Conservation (phyloP, 2,797 vertebrate species). For the Spatula clypeata region DNA sequence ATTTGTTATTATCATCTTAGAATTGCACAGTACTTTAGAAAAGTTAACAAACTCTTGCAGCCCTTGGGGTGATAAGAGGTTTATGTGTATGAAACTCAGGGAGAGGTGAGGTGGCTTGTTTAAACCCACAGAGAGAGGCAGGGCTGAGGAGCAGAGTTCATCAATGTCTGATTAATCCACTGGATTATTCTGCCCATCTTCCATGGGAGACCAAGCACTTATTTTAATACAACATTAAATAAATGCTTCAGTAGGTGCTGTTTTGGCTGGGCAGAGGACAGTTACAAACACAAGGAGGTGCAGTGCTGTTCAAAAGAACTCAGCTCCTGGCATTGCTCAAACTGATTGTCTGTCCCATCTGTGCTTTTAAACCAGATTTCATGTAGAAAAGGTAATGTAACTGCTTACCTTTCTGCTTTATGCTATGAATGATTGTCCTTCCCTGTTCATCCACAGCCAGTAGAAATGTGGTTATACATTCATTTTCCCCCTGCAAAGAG, state of each 20-base stretch:
- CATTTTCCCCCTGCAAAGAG: conserved; percentile 90
- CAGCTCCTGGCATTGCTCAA: neutral
- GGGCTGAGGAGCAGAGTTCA: neutral
- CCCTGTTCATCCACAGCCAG: conserved; percentile 87
- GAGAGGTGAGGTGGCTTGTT: neutral
- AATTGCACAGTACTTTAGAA: neutral
- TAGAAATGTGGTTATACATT: conserved; percentile 93
- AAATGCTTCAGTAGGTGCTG: neutral
- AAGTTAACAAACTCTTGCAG: neutral
- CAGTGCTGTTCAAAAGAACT: conserved; percentile 9
- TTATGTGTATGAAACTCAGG: neutral
- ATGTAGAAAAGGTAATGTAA: neutral
- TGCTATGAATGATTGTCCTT: conserved; percentile 87
- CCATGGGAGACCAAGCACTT: neutral
- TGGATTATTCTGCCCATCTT: neutral
- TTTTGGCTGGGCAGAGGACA: neutral
- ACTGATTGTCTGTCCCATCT: neutral
- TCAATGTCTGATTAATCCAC: neutral
- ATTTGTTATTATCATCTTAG: neutral
- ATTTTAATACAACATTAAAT: neutral
- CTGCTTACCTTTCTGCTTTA: conserved; percentile 88
- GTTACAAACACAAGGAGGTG: conserved; percentile 13
- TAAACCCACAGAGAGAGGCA: neutral
- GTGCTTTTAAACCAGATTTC: conserved; percentile 8
- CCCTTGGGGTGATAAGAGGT: neutral